Evolutionary conservation across 2,797 vertebrate genomes (phyloP), one percentile per base, ranked within the genome.

Genomic region (Sebastes iracundus): DNA sequence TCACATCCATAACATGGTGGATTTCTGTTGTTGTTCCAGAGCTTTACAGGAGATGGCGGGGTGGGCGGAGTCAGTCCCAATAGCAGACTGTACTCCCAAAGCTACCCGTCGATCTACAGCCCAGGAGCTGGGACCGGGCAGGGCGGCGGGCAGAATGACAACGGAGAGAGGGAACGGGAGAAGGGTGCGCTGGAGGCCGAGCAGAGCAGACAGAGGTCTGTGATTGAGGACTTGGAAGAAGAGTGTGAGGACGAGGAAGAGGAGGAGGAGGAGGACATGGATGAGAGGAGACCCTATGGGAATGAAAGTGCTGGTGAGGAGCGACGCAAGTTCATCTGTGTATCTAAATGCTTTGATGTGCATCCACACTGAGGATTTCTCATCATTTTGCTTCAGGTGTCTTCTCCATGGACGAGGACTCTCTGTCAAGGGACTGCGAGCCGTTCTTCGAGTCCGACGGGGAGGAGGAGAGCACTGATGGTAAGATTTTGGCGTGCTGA

Each of bases 381-480:
- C 4, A 1, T 76, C 5, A 0, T 18, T 75, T 33, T 53, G 4
- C 68, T 65, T 2, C 91, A 98, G 97, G 97, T 35, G 96, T 98
- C 14, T 98, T 98, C 82, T 95, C 97, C 33, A 98, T 98, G 97
- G 97, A 98, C 0, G 97, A 98, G 85, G 97, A 98, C 13, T 96
- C 97, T 5, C 92, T 97, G 35, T 97, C 96, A 1, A 96, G 97
- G 18, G 97, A 98, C 91, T 97, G 97, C 46, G 97, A 98, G 86
- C 97, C 97, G 0, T 98, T 98, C 92, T 98, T 97, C 14, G 97
- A 98, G 87, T 98, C 97, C 0, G 97, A 98, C n/a, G 95, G 94
- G 5, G 97, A 97, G 23, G 97, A 98, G 89, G 97, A 97, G 90
- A 98, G 97, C 92, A 98, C 97, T 0, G 97, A 98, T 1, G 97